A percentile compares a stretch with the other conserved stretches of the same genome.
Evolutionary conservation across 2,888 invertebrate genomes (phyloP).

Genomic region (Linnaemya vulpina): DNA sequence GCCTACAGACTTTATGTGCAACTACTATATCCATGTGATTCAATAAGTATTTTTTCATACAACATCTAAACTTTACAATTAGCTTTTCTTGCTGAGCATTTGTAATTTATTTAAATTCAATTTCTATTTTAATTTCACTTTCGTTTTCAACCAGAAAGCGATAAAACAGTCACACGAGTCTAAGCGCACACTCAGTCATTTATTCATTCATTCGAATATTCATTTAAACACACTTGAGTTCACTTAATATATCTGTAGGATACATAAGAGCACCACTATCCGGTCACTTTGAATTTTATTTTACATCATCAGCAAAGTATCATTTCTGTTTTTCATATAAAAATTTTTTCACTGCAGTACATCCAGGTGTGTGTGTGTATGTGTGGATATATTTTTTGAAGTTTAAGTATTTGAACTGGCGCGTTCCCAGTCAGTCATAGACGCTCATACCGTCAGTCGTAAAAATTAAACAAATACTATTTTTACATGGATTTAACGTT

Average conservation of each 20-base stretch:
- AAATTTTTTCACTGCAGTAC: neutral
- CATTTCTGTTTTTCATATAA: constrained; percentile 29
- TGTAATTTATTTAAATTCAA: constrained; percentile 70
- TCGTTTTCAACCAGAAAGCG: constrained; percentile 62
- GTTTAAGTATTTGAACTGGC: constrained; percentile 48
- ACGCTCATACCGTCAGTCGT: constrained; percentile 5
- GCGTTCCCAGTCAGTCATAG: constrained; percentile 34
- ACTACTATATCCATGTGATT: constrained; percentile 15
- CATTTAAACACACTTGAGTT: constrained; percentile 38
- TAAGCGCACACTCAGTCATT: constrained; percentile 22
- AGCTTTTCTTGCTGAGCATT: constrained; percentile 55
- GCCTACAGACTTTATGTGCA: neutral
- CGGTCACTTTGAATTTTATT: constrained; percentile 65
- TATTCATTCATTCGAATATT: constrained; percentile 39
- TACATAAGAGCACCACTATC: constrained; percentile 62
- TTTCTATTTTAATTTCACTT: constrained; percentile 70
- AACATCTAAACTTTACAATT: constrained; percentile 42
- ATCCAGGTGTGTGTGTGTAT: too few species aligned
- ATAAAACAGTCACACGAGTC: constrained; percentile 53
- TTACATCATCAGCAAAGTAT: constrained; percentile 61
- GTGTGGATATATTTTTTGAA: neutral
- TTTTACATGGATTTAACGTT: constrained; percentile 22
- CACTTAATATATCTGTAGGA: constrained; percentile 48
- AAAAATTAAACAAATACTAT: constrained; percentile 31
- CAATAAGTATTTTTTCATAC: constrained; percentile 5